Conservation (phyloP, 1,140 invertebrate genomes). For the Sitophilus oryzae region DNA sequence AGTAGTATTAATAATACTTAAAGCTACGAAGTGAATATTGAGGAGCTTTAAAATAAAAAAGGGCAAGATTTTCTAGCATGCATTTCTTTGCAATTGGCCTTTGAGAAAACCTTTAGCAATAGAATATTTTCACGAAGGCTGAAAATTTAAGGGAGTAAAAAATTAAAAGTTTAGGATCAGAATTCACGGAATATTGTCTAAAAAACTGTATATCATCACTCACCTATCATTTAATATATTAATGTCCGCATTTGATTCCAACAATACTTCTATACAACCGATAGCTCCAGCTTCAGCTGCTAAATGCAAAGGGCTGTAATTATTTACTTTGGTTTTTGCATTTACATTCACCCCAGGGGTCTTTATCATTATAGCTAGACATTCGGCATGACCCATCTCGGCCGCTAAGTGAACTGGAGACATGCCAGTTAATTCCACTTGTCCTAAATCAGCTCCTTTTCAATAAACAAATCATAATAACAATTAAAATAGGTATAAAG, state of each 20-base stretch:
- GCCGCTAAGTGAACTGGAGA: slow-evolving; percentile 72
- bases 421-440: slow-evolving; percentile 61
- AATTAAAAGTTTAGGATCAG: no score
- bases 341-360: slow-evolving; percentile 57
- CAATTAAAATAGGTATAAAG: no score
- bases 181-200: no score
- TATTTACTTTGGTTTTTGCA: slow-evolving; percentile 57
- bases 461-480: slow-evolving; percentile 1
- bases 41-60: no score
- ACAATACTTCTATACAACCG: slow-evolving; percentile 64
- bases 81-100: no score
- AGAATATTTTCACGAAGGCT: no score
- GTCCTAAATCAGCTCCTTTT: slow-evolving; percentile 56
- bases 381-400: slow-evolving; percentile 64
- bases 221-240: slow-evolving; percentile 61
- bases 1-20: no score
- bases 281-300: slow-evolving; percentile 72
- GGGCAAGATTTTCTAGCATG: no score
- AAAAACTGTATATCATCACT: not conserved
- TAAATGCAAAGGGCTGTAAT: slow-evolving; percentile 71
- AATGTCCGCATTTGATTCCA: slow-evolving; percentile 65
- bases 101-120: no score
- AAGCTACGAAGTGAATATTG: no score
- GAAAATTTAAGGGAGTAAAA: no score
- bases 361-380: slow-evolving; percentile 62